Percentiles rank a stretch among this genome's conserved stretches.
Conservation (phyloP, 2,888 invertebrate genomes). For the Spicauda simplicius region DNA sequence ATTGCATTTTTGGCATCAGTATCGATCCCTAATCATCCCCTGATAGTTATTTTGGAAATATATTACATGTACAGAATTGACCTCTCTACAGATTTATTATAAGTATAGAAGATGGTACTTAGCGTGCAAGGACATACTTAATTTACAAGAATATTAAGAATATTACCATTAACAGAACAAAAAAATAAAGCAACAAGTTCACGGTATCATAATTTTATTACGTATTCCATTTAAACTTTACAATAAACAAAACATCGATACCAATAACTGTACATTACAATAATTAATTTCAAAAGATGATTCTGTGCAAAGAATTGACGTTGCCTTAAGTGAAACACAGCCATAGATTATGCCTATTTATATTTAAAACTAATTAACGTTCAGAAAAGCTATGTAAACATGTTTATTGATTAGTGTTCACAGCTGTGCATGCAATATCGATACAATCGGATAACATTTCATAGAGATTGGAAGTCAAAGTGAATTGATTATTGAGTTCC, state of each 20-base stretch:
- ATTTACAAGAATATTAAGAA: too few species aligned
- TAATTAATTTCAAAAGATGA: slow-evolving; percentile 64
- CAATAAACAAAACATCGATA: slow-evolving; percentile 68
- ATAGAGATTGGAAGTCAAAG: slow-evolving; percentile 21
- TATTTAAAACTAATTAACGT: slow-evolving; percentile 57
- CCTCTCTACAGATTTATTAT: too few species aligned
- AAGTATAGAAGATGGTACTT: too few species aligned
- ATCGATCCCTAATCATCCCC: too few species aligned
- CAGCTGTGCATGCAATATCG: neutral
- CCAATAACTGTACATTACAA: slow-evolving; percentile 67
- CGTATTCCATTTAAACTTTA: slow-evolving; percentile 76
- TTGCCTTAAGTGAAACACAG: slow-evolving; percentile 84
- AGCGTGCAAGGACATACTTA: too few species aligned
- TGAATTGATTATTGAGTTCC: slow-evolving; percentile 12
- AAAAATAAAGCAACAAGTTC: too few species aligned
- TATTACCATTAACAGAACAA: too few species aligned
- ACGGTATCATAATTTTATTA: slow-evolving; percentile 72
- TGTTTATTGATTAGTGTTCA: neutral
- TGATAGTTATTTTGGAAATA: too few species aligned
- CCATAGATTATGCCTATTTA: slow-evolving; percentile 76
- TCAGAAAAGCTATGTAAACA: slow-evolving; percentile 46
- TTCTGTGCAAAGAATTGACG: slow-evolving; percentile 83
- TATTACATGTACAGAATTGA: too few species aligned
- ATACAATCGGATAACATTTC: slow-evolving; percentile 14
- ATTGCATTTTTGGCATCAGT: too few species aligned